phyloP scores from a whole-genome alignment of 1,140 invertebrate genomes.

The Zaprionus davidi region DNA sequence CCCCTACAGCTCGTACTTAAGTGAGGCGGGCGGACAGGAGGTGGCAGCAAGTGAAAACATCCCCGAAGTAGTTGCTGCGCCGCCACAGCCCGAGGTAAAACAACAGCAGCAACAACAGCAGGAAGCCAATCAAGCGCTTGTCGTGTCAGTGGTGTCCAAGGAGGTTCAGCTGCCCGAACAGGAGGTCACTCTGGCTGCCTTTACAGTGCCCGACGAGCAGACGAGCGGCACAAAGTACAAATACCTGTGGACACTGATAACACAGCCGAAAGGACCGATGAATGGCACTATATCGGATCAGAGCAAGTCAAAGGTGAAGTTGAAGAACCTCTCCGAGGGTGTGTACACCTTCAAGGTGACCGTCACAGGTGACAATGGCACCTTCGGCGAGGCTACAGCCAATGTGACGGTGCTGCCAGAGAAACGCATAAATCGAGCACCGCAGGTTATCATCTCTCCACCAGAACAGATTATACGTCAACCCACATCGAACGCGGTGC shows the following conservation, averaged over 20 bases:
- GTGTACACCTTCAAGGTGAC: slow-evolving; percentile 94
- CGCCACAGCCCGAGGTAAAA: slow-evolving; percentile 45
- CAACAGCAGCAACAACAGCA: slow-evolving; percentile 23
- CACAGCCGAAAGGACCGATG: slow-evolving; percentile 91
- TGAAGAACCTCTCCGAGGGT: slow-evolving; percentile 92
- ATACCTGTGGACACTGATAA: slow-evolving; percentile 94
- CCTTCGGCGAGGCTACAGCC: slow-evolving; percentile 93
- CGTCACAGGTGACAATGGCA: slow-evolving; percentile 88
- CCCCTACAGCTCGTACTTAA: slow-evolving; percentile 58
- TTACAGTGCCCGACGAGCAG: slow-evolving; percentile 90
- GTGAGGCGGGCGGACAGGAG: slow-evolving; percentile 47
- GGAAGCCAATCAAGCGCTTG: slow-evolving; percentile 86
- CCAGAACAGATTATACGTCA: slow-evolving; percentile 93
- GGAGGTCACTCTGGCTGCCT: slow-evolving; percentile 91
- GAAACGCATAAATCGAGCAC: slow-evolving; percentile 93
- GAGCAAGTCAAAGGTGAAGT: slow-evolving; percentile 91
- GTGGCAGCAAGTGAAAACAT: slow-evolving; percentile 62
- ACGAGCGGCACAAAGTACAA: slow-evolving; percentile 90
- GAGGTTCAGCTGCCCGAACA: slow-evolving; percentile 89
- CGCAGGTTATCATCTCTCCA: slow-evolving; percentile 94
- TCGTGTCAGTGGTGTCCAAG: slow-evolving; percentile 92
- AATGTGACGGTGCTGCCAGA: slow-evolving; percentile 96
- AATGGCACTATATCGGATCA: slow-evolving; percentile 92
- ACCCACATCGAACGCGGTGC: slow-evolving; percentile 94
- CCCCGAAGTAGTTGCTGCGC: slow-evolving; percentile 52